Evolutionary conservation across 2,113 vertebrate species (phyloP).

Genomic region (Paracyprichromis sp.): DNA sequence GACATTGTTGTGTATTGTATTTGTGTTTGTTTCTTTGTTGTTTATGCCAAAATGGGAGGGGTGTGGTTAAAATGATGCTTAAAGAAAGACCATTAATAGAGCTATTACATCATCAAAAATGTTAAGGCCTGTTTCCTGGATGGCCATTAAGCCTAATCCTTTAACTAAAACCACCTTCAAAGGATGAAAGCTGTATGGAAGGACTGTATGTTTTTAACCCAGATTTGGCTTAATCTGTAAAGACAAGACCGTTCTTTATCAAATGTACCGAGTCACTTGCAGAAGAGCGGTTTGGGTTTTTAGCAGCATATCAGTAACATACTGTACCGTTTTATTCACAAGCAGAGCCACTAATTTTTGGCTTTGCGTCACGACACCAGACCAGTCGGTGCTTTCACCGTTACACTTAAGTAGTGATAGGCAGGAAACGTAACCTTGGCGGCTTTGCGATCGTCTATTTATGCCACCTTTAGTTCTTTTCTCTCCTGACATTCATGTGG

Average conservation of each 20-base stretch:
- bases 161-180: conserved; percentile 51
- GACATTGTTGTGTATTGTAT: conserved; percentile 42
- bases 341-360: neutral
- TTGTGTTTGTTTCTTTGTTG: conserved; percentile 56
- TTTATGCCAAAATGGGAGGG: conserved; percentile 67
- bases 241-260: conserved; percentile 26
- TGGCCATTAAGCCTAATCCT: conserved; percentile 41
- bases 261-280: conserved; percentile 30
- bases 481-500: conserved; percentile 5
- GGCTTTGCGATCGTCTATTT: conserved; percentile 20
- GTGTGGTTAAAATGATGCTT: conserved; percentile 42
- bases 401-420: conserved; percentile 12
- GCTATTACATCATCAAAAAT: conserved; percentile 39
- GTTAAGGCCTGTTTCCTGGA: conserved; percentile 41
- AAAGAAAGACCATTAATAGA: conserved; percentile 30
- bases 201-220: conserved; percentile 45
- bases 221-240: conserved; percentile 45
- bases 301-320: conserved; percentile 10
- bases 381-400: conserved; percentile 32
- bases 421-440: conserved; percentile 2
- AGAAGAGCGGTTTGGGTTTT: conserved; percentile 28
- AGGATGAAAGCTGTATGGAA: conserved; percentile 46
- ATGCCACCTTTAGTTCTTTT: conserved; percentile 16
- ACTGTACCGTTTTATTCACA: neutral
- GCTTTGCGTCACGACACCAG: neutral